Base-by-base conservation (phyloP, 1,140 invertebrate genomes). In the Brevipalpus yothersi region DNA sequence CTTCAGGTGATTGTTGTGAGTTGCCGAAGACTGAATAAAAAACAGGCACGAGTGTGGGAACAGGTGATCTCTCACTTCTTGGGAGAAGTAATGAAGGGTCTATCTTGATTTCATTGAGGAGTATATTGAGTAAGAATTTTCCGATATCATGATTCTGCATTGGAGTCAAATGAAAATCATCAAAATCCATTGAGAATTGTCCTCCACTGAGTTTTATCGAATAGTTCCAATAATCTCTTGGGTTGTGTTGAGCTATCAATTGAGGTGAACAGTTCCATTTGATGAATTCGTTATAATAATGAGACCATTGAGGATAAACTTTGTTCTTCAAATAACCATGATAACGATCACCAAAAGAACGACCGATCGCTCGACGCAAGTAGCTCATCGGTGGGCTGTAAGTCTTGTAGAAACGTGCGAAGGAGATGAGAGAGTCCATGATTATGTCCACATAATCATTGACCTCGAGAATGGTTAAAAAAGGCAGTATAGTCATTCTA, bases 81-180 rank as follows among this genome's bases (percentile, higher is more conserved):
- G 66, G 63, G 59, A 78, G 76, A 68, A 81, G 72, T 58, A 79
- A 71, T 66, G 82, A 82, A 8, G 79, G 72, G 70, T 87, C 78
- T 60, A 90, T 76, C 72, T 88, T 88, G 12, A 90, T 72, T 69
- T 91, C 85, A 55, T 82, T 79, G 61, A 90, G 75, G 11, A 93
- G 81, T 41, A 92, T 85, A 57, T 84, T 81, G 67, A 87, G 90
- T 0, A 93, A 73, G 69, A 90, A 89, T 65, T 82, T 81, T 19
- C 89, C 89, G 41, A 77, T 61, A 60, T 84, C 72, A 49, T 74
- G 75, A 15, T 79, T 67, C 11, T 82, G 73, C 62, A 74, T 71
- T 5, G 67, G 64, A 0, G 83, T 80, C 85, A 84, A 89, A 53
- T 57, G 42, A 53, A 47, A 63, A 40, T 60, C 19, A 59, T 40